These are phyloP conservation scores for Drosophila ercepeae DNA, from an alignment of 1,140 invertebrate species.

Conservation along the genomic window DNA sequence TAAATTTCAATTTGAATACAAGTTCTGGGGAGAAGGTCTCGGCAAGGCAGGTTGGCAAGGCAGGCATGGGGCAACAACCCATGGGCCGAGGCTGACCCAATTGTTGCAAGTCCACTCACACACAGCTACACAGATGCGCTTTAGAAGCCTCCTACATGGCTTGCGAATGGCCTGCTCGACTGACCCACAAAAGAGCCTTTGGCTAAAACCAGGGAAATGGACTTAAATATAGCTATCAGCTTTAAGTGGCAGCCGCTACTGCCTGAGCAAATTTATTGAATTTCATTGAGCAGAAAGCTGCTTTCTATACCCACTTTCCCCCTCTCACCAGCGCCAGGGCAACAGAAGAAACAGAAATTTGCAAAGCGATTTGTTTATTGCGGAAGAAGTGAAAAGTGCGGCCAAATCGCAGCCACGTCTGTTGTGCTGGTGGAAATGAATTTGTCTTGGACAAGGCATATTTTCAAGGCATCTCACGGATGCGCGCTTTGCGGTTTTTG, in stretches of 20 bases:
- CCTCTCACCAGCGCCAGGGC: conserved; percentile 24
- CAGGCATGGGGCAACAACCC: conserved; percentile 18
- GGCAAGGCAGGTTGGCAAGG: conserved; percentile 11
- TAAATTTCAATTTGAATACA: conserved; percentile 59
- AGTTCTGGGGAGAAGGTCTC: conserved; percentile 33
- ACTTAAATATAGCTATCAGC: conserved; percentile 81
- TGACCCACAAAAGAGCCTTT: conserved; percentile 63
- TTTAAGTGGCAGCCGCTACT: conserved; percentile 73
- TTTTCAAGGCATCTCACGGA: conserved; percentile 80
- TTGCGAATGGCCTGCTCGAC: conserved; percentile 41
- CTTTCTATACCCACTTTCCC: conserved; percentile 66
- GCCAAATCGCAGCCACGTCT: conserved; percentile 36
- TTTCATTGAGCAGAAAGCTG: conserved; percentile 77
- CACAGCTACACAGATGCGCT: conserved; percentile 23
- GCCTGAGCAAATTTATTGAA: conserved; percentile 74
- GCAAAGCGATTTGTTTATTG: conserved; percentile 63
- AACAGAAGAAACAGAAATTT: conserved; percentile 18
- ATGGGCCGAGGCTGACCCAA: conserved; percentile 39
- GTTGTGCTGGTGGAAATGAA: conserved; percentile 28
- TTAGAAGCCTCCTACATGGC: conserved; percentile 47
- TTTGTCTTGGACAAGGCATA: conserved; percentile 59
- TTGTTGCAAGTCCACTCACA: conserved; percentile 21
- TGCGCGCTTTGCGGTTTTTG: conserved; percentile 71
- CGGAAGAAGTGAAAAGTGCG: conserved; percentile 76
- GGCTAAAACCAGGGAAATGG: conserved; percentile 23